Percentiles rank a stretch among this genome's conserved stretches.
Evolutionary conservation across 30 jellyfish, hydroid and myxozoan genomes (phyloP).

Genomic region (Hydra vulgaris): DNA sequence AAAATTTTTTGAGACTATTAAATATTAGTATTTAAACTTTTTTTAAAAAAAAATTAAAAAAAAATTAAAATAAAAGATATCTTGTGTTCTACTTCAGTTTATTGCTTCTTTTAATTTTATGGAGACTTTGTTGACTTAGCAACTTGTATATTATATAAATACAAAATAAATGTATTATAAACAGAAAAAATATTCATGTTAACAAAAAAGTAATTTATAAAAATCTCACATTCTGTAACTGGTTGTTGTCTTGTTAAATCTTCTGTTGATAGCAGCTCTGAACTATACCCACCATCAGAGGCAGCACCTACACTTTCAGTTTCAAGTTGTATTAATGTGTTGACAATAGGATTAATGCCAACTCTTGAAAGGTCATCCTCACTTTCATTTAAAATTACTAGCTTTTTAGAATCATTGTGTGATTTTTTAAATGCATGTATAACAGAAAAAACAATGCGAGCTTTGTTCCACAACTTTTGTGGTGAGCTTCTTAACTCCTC

Average conservation of each 20-base stretch:
- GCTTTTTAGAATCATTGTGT: not conserved
- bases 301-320: slow-evolving; percentile 79
- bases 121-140: no score
- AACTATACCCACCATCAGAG: slow-evolving; percentile 81
- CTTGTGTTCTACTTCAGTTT: no score
- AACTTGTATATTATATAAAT: no score
- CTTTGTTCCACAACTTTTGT: slow-evolving; percentile 54
- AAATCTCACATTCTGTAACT: slow-evolving; percentile 28
- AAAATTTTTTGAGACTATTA: no score
- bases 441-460: slow-evolving; percentile 45
- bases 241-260: slow-evolving; percentile 79
- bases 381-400: slow-evolving; percentile 20
- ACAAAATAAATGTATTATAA: no score
- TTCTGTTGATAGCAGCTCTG: slow-evolving; percentile 63
- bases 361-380: slow-evolving; percentile 16
- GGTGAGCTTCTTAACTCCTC: slow-evolving; percentile 42
- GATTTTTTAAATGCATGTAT: slow-evolving; percentile 48
- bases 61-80: no score
- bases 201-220: not conserved
- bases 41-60: no score
- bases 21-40: no score
- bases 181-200: not conserved
- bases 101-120: no score
- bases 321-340: slow-evolving; percentile 13
- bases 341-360: not conserved